Percentiles rank a stretch among this genome's conserved stretches.
Conservation (phyloP, 2,113 vertebrate genomes). For the Aythya baeri region DNA sequence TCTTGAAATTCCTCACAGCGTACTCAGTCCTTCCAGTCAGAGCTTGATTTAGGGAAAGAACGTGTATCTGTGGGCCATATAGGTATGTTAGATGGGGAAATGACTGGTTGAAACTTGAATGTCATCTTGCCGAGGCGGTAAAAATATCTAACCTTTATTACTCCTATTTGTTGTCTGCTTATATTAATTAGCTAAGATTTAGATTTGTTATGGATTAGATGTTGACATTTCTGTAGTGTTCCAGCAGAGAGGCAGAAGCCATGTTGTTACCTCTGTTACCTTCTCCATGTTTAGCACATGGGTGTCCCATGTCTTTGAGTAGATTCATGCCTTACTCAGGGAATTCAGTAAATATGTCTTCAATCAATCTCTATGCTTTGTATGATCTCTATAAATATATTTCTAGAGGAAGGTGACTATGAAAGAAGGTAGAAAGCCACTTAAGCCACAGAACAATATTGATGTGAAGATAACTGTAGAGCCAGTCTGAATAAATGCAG, state of each 20-base stretch:
- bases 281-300: background rate
- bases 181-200: background rate
- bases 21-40: background rate
- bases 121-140: background rate
- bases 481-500: background rate
- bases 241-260: background rate
- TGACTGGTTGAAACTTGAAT: background rate
- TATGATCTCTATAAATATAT: background rate
- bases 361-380: background rate
- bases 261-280: background rate
- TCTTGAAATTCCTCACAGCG: background rate
- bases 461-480: background rate
- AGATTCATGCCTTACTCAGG: background rate
- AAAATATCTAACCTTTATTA: background rate
- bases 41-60: background rate
- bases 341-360: background rate
- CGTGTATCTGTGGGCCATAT: background rate
- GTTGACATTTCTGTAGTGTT: background rate
- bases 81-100: background rate
- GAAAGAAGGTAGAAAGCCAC: background rate
- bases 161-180: background rate
- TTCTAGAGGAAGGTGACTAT: background rate
- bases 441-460: background rate
- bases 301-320: background rate
- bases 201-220: background rate